These are phyloP conservation scores for Apeltes quadracus DNA, from an alignment of 2,113 vertebrate genomes.

Conservation along the genomic window DNA sequence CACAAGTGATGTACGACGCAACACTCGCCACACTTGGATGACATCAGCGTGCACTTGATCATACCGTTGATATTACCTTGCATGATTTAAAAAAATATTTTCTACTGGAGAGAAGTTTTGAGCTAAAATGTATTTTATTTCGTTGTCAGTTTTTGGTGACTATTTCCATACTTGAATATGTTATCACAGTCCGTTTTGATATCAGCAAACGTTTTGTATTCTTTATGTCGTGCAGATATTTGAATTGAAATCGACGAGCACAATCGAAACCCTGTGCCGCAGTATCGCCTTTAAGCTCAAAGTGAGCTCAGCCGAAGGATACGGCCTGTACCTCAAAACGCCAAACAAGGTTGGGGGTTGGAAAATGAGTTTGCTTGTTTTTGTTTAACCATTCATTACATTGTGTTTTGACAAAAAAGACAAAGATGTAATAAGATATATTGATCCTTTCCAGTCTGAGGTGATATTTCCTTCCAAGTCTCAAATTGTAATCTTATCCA, in stretches of 20 bases:
- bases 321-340: constrained; percentile 91
- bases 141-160: not conserved
- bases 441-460: not conserved
- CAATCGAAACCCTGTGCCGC: constrained; percentile 82
- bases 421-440: not conserved
- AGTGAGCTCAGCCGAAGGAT: constrained; percentile 88
- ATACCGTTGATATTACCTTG: not conserved
- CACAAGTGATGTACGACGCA: constrained; percentile 79
- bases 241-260: constrained; percentile 85
- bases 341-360: constrained; percentile 83
- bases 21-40: not conserved
- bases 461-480: not conserved
- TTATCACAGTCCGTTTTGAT: not conserved
- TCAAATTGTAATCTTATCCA: not conserved
- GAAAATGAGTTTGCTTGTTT: not conserved
- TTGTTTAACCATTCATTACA: not conserved
- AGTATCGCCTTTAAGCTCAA: constrained; percentile 77
- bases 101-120: not conserved
- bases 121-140: not conserved
- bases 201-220: not conserved
- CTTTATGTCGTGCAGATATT: constrained; percentile 77
- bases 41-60: not conserved
- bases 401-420: not conserved
- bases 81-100: not conserved
- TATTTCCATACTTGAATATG: not conserved